phyloP scores from a whole-genome alignment of 2,888 invertebrate genomes.

The Encarsia formosa region DNA sequence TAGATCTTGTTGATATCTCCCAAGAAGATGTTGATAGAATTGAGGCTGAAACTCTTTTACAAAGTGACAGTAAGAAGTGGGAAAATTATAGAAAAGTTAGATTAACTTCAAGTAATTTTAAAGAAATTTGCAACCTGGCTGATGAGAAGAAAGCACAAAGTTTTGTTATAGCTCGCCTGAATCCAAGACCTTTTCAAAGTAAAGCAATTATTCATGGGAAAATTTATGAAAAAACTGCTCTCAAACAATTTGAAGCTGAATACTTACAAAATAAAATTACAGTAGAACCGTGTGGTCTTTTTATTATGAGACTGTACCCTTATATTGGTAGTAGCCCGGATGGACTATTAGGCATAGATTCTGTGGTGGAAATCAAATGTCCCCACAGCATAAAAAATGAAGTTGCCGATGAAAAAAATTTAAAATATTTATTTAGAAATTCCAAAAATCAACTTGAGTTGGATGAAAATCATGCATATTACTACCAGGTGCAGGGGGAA shows the following conservation, averaged over 20 bases:
- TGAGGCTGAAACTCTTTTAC: slow-evolving; percentile 2
- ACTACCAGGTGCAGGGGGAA: slow-evolving; percentile 31
- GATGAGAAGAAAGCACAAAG: background rate
- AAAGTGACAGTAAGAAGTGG: background rate
- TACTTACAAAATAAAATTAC: background rate
- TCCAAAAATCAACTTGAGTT: background rate
- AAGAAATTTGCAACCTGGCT: background rate
- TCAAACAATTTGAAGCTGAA: background rate
- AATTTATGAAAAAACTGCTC: slow-evolving; percentile 5
- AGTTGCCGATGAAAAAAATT: slow-evolving; percentile 5
- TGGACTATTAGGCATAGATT: slow-evolving; percentile 17
- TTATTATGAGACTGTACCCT: slow-evolving; percentile 16
- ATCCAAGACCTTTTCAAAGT: background rate
- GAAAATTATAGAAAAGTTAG: background rate
- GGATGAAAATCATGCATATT: slow-evolving; percentile 25
- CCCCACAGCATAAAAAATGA: slow-evolving; percentile 3
- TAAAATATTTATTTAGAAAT: slow-evolving; percentile 3
- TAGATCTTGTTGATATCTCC: background rate
- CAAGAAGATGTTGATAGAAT: background rate
- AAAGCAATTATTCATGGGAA: slow-evolving; percentile 1
- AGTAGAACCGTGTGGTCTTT: slow-evolving; percentile 15
- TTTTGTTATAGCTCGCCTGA: background rate
- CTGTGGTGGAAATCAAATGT: slow-evolving; percentile 24
- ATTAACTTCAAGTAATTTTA: slow-evolving; percentile 8
- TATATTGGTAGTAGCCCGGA: slow-evolving; percentile 25